phyloP scores from a whole-genome alignment of 2,113 vertebrate species.

The Microtus richardsoni region DNA sequence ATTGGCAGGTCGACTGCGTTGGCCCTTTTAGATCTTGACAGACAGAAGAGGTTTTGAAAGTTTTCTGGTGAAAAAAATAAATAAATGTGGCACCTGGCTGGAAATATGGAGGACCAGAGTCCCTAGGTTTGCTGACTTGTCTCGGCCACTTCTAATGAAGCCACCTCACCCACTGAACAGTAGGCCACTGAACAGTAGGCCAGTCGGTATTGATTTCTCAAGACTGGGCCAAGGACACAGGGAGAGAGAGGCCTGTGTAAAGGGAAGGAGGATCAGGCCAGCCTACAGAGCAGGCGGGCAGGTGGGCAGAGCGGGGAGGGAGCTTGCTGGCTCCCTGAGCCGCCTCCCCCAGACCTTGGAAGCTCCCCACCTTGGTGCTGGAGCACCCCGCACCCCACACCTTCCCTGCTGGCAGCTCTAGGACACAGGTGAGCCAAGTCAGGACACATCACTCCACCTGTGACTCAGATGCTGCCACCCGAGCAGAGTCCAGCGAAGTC shows the following conservation, averaged over 20 bases:
- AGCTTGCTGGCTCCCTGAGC: neutral
- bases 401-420: neutral
- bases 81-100: neutral
- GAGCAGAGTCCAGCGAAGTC: neutral
- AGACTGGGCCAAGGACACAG: neutral
- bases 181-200: fast-evolving
- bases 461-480: neutral
- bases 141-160: neutral
- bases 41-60: neutral
- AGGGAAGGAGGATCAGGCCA: no score
- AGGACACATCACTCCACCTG: neutral
- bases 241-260: neutral
- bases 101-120: fast-evolving
- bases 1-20: fast-evolving
- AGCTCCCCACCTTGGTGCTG: neutral
- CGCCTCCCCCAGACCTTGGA: neutral
- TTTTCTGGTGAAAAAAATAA: neutral
- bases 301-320: neutral
- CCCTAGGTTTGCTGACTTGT: no score
- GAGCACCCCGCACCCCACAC: neutral
- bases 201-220: neutral
- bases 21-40: neutral
- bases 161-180: neutral
- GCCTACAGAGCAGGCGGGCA: no score
- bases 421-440: neutral